These are phyloP conservation scores for Octodonta nipae DNA, from an alignment of 2,888 invertebrate genomes.

Conservation along the genomic window DNA sequence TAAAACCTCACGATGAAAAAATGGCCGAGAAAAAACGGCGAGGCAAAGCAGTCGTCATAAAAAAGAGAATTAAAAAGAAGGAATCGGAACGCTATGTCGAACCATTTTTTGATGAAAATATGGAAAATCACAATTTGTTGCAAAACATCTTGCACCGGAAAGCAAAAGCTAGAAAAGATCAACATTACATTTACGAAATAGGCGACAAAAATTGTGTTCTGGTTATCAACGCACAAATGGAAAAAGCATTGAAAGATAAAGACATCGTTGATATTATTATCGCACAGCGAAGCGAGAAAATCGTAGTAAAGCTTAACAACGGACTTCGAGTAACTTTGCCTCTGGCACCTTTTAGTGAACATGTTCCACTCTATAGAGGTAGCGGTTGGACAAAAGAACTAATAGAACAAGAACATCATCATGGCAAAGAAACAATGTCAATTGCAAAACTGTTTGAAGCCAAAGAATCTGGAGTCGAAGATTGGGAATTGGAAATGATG, in stretches of 20 bases:
- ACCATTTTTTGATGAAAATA: conserved; percentile 30
- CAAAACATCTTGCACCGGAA: conserved; percentile 40
- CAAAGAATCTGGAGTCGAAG: conserved; percentile 31
- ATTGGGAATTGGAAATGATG: conserved; percentile 34
- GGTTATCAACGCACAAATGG: conserved; percentile 57
- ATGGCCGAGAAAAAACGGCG: conserved; percentile 22
- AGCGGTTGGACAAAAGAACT: conserved; percentile 41
- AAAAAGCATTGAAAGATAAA: conserved; percentile 61
- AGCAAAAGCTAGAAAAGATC: conserved; percentile 40
- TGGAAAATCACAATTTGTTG: conserved; percentile 26
- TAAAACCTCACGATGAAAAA: conserved; percentile 38
- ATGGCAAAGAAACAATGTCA: conserved; percentile 35
- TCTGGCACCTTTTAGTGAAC: conserved; percentile 25
- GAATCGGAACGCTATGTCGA: conserved; percentile 27
- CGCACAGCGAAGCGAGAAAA: conserved; percentile 59
- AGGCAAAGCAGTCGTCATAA: conserved; percentile 31
- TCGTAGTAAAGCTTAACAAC: conserved; percentile 53
- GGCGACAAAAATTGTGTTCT: conserved; percentile 56
- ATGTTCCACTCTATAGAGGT: conserved; percentile 27
- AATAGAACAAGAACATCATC: conserved; percentile 31
- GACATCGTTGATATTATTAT: conserved; percentile 63
- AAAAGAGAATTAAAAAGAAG: conserved; percentile 26
- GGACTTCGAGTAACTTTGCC: conserved; percentile 58
- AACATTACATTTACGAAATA: conserved; percentile 57
- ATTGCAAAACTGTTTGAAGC: conserved; percentile 49